A percentile compares a stretch with the other conserved stretches of the same genome.
Evolutionary conservation across 2,888 invertebrate species (phyloP).

Genomic region (Zaprionus bogoriensis): DNA sequence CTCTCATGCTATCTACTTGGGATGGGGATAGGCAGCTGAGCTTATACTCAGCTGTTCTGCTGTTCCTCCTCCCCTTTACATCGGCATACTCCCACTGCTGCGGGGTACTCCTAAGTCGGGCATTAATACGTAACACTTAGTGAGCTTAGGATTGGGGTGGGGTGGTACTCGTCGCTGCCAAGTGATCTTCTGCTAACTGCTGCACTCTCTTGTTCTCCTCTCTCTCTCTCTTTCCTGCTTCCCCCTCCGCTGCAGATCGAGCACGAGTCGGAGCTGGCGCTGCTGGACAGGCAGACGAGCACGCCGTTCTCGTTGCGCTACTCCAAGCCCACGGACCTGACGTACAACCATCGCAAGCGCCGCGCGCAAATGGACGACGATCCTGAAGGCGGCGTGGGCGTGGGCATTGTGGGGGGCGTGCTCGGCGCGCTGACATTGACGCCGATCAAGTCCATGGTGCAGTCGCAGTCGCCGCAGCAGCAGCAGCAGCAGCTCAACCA

Average conservation of each 20-base stretch:
- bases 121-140: too few species aligned
- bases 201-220: not conserved
- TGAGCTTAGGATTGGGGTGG: too few species aligned
- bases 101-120: too few species aligned
- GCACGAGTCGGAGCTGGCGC: slow-evolving; percentile 69
- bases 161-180: too few species aligned
- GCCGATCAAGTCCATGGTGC: slow-evolving; percentile 55
- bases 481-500: slow-evolving; percentile 60
- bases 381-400: slow-evolving; percentile 36
- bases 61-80: too few species aligned
- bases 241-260: slow-evolving; percentile 63
- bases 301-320: slow-evolving; percentile 75
- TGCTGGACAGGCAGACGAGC: slow-evolving; percentile 66
- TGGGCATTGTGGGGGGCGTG: slow-evolving; percentile 60
- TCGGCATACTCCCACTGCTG: too few species aligned
- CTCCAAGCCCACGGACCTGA: slow-evolving; percentile 72
- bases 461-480: slow-evolving; percentile 14
- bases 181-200: not conserved
- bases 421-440: slow-evolving; percentile 66
- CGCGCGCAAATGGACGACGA: slow-evolving; percentile 66
- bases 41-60: too few species aligned
- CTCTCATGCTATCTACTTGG: too few species aligned
- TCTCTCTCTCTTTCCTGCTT: not conserved
- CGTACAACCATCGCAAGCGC: slow-evolving; percentile 68
- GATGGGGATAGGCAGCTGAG: too few species aligned